These are phyloP conservation scores for Meriones psammophilus DNA, from an alignment of 2,797 vertebrate genomes.

Conservation along the genomic window DNA sequence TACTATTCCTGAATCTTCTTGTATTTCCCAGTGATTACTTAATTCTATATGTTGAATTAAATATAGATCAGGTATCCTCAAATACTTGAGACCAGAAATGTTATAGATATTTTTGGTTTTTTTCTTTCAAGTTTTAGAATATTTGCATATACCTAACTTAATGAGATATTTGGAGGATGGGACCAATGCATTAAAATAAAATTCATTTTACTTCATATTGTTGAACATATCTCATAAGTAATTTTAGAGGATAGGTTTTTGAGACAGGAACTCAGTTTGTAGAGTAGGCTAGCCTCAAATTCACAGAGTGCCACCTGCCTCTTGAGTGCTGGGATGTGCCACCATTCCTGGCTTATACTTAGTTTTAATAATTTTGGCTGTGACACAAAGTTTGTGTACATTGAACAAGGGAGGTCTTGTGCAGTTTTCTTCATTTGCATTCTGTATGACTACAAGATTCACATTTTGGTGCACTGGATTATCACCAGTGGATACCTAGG, in stretches of 20 bases:
- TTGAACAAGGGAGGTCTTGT: neutral
- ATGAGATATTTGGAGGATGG: neutral
- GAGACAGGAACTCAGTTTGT: neutral
- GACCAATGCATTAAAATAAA: neutral
- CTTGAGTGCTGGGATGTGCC: neutral
- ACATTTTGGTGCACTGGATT: neutral
- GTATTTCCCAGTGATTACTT: neutral
- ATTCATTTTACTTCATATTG: neutral
- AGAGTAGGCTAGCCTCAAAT: neutral
- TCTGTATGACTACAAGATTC: neutral
- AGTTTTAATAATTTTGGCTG: neutral
- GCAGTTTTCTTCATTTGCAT: neutral
- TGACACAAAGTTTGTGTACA: neutral
- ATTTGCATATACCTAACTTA: neutral
- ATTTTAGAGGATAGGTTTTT: neutral
- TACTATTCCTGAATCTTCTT: neutral
- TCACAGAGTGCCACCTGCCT: neutral
- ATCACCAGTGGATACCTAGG: neutral
- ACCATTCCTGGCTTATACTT: neutral
- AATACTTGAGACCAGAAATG: neutral
- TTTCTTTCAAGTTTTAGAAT: neutral
- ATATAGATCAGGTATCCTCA: neutral
- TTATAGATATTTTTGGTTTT: neutral
- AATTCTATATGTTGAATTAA: neutral
- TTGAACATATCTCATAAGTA: neutral